A percentile compares a stretch with the other conserved stretches of the same genome.
phyloP scores from a whole-genome alignment of 2,888 invertebrate genomes.

The Agrotis ipsilon region DNA sequence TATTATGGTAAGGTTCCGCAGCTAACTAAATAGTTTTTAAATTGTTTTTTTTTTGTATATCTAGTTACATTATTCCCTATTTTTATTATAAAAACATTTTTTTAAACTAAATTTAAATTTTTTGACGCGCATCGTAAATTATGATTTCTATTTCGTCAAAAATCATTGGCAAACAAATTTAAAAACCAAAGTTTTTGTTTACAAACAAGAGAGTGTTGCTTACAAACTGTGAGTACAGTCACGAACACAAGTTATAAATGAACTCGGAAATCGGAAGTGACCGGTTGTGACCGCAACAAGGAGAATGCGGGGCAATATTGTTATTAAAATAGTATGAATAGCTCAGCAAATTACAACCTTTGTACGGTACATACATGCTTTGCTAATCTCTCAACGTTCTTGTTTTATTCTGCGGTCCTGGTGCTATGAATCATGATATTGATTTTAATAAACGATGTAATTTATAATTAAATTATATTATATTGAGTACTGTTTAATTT shows the following conservation, averaged over 20 bases:
- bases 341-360: slow-evolving; percentile 6
- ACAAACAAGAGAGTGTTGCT: slow-evolving; percentile 15
- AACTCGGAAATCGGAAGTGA: slow-evolving; percentile 63
- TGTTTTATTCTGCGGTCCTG: slow-evolving; percentile 14
- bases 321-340: slow-evolving; percentile 53
- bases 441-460: background rate
- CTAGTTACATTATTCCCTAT: too few species aligned
- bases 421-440: background rate
- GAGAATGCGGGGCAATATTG: slow-evolving; percentile 33
- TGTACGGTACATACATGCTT: slow-evolving; percentile 17
- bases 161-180: background rate
- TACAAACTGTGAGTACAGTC: slow-evolving; percentile 28
- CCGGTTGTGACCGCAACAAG: slow-evolving; percentile 17
- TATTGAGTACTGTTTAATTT: background rate
- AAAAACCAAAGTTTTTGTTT: slow-evolving; percentile 14
- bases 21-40: too few species aligned
- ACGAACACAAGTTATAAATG: slow-evolving; percentile 31
- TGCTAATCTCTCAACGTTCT: slow-evolving; percentile 23
- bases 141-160: too few species aligned
- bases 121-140: too few species aligned
- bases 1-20: too few species aligned
- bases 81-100: too few species aligned
- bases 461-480: slow-evolving; percentile 1
- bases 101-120: too few species aligned
- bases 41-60: too few species aligned